phyloP scores from a whole-genome alignment of 1,140 invertebrate species.

The Hypothenemus hampei region DNA sequence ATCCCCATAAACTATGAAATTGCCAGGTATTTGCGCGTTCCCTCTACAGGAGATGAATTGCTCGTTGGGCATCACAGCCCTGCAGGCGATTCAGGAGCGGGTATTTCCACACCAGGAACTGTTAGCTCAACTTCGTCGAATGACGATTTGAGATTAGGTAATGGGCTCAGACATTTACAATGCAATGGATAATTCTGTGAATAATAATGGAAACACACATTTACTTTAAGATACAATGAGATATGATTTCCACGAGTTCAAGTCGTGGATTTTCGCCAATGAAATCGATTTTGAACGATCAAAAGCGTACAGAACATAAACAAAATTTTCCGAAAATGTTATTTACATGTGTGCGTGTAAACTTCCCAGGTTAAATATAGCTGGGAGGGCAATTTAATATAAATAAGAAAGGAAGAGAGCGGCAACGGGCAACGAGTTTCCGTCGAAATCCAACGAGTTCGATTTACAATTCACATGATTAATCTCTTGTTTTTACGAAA shows the following conservation, averaged over 20 bases:
- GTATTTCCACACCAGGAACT: constrained; percentile 45
- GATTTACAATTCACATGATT: too few relatives aligned
- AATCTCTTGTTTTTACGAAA: too few relatives aligned
- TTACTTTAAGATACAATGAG: too few relatives aligned
- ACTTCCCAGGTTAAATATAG: constrained; percentile 14
- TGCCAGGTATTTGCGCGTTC: constrained; percentile 49
- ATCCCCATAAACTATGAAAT: constrained; percentile 42
- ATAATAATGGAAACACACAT: too few relatives aligned
- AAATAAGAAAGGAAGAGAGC: too few relatives aligned
- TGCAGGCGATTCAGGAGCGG: constrained; percentile 49
- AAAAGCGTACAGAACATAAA: constrained; percentile 13
- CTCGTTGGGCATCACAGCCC: constrained; percentile 51
- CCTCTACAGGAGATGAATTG: constrained; percentile 41
- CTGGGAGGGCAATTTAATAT: too few relatives aligned
- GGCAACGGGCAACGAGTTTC: too few relatives aligned
- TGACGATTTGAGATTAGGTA: constrained; percentile 47
- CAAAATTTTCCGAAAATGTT: constrained; percentile 16
- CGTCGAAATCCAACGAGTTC: too few relatives aligned
- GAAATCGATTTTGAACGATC: constrained; percentile 14
- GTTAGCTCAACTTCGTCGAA: constrained; percentile 51
- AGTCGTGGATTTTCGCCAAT: neutral
- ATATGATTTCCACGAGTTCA: neutral
- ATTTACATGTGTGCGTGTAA: constrained; percentile 16
- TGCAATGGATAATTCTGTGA: too few relatives aligned
- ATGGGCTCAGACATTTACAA: too few relatives aligned